A percentile compares a stretch with the other conserved stretches of the same genome.
These are phyloP conservation scores for Poecilus cupreus DNA, from an alignment of 2,888 invertebrate species.

Conservation along the genomic window DNA sequence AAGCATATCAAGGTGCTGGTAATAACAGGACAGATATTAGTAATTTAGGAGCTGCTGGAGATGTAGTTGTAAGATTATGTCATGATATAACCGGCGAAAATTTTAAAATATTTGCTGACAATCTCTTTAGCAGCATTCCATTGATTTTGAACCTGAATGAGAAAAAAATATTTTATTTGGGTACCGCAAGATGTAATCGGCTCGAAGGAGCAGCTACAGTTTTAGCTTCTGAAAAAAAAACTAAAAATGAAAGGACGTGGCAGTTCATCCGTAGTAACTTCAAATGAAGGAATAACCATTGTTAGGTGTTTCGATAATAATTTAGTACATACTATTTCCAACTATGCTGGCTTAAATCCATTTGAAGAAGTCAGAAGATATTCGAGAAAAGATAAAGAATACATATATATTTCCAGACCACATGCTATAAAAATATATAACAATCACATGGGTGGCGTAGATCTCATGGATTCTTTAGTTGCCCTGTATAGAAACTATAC, in stretches of 20 bases:
- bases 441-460: too few relatives aligned
- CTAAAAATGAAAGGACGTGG: neutral
- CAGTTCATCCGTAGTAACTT: neutral
- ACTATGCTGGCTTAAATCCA: neutral
- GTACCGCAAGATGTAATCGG: neutral
- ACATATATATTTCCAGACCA: neutral
- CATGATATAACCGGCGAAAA: constrained; percentile 33
- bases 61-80: constrained; percentile 28
- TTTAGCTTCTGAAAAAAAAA: neutral
- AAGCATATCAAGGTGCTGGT: constrained; percentile 51
- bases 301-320: neutral
- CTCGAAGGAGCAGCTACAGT: neutral
- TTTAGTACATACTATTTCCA: neutral
- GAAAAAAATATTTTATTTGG: neutral
- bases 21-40: neutral
- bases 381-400: neutral
- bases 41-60: neutral
- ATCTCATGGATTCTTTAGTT: neutral
- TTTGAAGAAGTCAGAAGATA: neutral
- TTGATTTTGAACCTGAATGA: neutral
- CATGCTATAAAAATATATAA: neutral
- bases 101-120: neutral
- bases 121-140: neutral
- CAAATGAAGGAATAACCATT: neutral
- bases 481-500: neutral